phyloP scores from a whole-genome alignment of 2,113 vertebrate genomes.

The Orcinus orca region DNA sequence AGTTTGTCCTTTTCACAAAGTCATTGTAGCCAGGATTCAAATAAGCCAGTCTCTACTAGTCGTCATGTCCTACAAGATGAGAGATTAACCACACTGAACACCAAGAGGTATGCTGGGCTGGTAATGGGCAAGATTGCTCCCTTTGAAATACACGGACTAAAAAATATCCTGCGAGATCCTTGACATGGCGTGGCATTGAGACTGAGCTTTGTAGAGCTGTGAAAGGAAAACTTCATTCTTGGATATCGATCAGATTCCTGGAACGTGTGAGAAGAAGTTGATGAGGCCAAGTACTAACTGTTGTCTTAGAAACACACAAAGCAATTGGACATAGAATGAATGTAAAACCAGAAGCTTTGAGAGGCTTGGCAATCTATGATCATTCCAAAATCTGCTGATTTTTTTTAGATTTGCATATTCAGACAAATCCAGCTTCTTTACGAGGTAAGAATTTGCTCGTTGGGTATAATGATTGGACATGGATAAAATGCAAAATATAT shows the following conservation, averaged over 20 bases:
- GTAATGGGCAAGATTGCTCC: background rate
- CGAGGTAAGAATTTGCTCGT: background rate
- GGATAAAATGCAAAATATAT: background rate
- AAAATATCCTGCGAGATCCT: background rate
- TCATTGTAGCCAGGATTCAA: background rate
- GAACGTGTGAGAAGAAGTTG: background rate
- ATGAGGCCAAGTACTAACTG: background rate
- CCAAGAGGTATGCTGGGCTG: background rate
- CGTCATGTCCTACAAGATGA: background rate
- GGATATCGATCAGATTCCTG: background rate
- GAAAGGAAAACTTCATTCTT: background rate
- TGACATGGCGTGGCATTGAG: background rate
- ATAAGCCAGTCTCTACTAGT: background rate
- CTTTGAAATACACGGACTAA: background rate
- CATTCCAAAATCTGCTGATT: background rate
- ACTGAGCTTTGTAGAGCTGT: background rate
- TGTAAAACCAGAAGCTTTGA: slow-evolving; percentile 13
- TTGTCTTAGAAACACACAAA: slow-evolving; percentile 45
- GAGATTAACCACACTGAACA: background rate
- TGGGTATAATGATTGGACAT: background rate
- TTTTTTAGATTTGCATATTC: slow-evolving; percentile 5
- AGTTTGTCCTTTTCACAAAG: background rate
- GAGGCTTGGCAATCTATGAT: background rate
- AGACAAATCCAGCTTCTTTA: slow-evolving; percentile 35
- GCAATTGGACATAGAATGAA: background rate